Conservation (phyloP, 1,140 invertebrate genomes). For the Drosophila sproati region DNA sequence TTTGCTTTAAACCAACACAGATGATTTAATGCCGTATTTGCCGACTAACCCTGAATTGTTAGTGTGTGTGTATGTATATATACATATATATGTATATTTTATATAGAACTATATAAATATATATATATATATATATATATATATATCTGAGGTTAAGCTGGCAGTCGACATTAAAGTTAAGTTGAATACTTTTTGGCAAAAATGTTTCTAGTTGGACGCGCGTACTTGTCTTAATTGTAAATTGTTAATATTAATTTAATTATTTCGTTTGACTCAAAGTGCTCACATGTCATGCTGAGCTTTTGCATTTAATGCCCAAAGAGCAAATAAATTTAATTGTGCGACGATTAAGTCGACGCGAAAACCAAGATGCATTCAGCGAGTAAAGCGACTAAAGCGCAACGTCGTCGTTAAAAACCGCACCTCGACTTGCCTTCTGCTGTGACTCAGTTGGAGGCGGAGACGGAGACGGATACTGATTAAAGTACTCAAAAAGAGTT, state of each 20-base stretch:
- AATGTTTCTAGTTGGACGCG: conserved; percentile 60
- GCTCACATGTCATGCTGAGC: conserved; percentile 57
- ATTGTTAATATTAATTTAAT: conserved; percentile 73
- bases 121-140: conserved; percentile 2
- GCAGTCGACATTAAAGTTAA: conserved; percentile 56
- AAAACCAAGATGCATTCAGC: conserved; percentile 63
- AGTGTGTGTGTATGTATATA: background rate
- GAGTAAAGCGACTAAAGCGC: conserved; percentile 70
- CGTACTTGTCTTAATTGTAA: conserved; percentile 61
- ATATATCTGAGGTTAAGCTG: conserved; percentile 50
- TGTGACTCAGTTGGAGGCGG: conserved; percentile 48
- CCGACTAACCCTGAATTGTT: conserved; percentile 18
- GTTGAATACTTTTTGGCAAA: conserved; percentile 51
- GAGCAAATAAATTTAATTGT: conserved; percentile 78
- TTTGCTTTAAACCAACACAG: conserved; percentile 7
- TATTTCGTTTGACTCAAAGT: conserved; percentile 35
- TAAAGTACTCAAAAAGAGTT: conserved; percentile 10
- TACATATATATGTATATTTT: background rate
- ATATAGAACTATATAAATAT: background rate
- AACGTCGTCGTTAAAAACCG: conserved; percentile 48
- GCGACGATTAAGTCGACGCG: conserved; percentile 57
- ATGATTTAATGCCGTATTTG: conserved; percentile 36
- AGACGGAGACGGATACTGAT: background rate
- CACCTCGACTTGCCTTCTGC: conserved; percentile 33
- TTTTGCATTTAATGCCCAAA: conserved; percentile 71